These are phyloP conservation scores for Trididemnum miniatum DNA, from an alignment of 23 tunicate species.

Conservation along the genomic window DNA sequence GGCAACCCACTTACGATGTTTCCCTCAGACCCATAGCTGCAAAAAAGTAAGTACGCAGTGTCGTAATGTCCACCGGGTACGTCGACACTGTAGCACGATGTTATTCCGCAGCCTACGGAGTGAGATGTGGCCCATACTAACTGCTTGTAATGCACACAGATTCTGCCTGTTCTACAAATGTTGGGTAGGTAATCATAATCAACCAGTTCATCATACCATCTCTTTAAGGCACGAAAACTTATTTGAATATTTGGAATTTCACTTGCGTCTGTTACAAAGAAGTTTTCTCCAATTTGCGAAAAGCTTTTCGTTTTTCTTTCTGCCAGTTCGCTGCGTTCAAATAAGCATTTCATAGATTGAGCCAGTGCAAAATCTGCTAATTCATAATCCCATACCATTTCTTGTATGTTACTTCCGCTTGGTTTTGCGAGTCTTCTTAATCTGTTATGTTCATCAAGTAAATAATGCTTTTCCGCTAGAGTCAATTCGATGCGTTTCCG, in stretches of 20 bases:
- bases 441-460: constrained; percentile 3
- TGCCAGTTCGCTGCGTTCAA: not conserved
- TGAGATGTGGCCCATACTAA: constrained; percentile 13
- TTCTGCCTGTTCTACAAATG: too few relatives aligned
- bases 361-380: not conserved
- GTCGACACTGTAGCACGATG: not conserved
- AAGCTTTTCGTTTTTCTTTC: not conserved
- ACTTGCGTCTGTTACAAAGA: not conserved
- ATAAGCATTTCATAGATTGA: not conserved
- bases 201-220: not conserved
- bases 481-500: not conserved
- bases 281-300: not conserved
- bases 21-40: constrained; percentile 8
- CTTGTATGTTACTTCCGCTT: constrained; percentile 1
- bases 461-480: not conserved
- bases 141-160: constrained; percentile 15
- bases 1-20: not conserved
- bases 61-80: not conserved
- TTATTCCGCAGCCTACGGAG: constrained; percentile 7
- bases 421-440: not conserved
- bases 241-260: not conserved
- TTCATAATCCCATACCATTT: constrained; percentile 1
- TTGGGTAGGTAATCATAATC: not conserved
- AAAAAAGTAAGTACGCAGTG: not conserved
- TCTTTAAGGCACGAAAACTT: not conserved